Conservation (phyloP, 2,113 vertebrate species). For the Cynocephalus volans region DNA sequence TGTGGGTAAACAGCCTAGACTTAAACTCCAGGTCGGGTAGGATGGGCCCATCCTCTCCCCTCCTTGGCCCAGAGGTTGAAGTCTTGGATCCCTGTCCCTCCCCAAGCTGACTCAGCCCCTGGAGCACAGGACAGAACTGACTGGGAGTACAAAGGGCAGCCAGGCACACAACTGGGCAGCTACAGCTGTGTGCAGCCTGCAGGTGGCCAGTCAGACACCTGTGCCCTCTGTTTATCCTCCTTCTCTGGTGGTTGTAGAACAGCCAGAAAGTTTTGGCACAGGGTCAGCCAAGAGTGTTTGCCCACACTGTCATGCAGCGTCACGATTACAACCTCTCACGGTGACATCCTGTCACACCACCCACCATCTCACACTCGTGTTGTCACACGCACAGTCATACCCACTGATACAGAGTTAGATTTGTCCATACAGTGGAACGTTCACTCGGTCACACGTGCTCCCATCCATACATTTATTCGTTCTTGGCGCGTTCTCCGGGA, state of each 20-base stretch:
- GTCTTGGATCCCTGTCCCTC: background rate
- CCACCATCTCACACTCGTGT: background rate
- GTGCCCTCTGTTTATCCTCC: background rate
- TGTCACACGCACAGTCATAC: background rate
- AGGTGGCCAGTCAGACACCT: background rate
- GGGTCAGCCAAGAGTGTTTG: background rate
- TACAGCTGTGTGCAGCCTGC: background rate
- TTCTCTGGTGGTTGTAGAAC: background rate
- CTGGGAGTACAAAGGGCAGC: constrained; percentile 33
- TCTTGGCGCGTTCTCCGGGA: background rate
- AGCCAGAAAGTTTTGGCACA: background rate
- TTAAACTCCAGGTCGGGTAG: background rate
- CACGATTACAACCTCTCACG: background rate
- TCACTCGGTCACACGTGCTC: background rate
- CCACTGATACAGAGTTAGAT: background rate
- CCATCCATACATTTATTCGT: background rate
- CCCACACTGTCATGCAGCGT: background rate
- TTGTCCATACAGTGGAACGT: background rate
- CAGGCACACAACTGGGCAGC: background rate
- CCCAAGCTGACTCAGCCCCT: background rate
- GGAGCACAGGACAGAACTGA: background rate
- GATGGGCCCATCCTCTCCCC: background rate
- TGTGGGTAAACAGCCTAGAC: background rate
- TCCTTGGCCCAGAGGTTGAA: constrained; percentile 50
- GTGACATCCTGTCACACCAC: background rate